Evolutionary conservation across 2,113 vertebrate genomes (phyloP).

Genomic region (Stercorarius parasiticus): DNA sequence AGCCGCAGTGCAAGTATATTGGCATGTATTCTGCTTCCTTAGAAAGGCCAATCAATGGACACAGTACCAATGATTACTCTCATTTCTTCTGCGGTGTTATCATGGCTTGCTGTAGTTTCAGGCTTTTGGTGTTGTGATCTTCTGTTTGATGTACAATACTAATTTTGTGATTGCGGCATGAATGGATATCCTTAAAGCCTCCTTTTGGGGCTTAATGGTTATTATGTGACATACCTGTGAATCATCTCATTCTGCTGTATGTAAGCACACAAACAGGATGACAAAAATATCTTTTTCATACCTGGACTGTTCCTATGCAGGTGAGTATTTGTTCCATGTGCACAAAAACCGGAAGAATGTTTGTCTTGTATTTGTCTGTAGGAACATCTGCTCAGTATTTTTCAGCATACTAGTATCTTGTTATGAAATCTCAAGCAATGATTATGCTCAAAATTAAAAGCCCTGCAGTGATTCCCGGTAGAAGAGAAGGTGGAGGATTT

Average conservation of each 20-base stretch:
- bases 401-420: background rate
- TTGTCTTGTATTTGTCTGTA: background rate
- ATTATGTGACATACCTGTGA: background rate
- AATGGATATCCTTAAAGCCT: background rate
- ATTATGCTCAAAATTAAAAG: background rate
- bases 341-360: background rate
- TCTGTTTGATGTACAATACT: background rate
- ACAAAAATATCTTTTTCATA: background rate
- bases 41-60: background rate
- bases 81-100: background rate
- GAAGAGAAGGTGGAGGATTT: background rate
- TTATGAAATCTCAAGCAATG: background rate
- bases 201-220: background rate
- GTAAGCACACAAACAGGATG: background rate
- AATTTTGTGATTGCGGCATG: background rate
- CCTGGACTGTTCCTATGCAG: background rate
- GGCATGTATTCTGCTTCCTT: background rate
- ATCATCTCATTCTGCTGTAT: background rate
- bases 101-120: background rate
- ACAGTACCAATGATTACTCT: background rate
- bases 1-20: background rate
- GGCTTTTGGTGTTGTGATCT: background rate
- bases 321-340: background rate
- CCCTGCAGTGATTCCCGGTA: background rate
- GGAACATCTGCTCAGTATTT: background rate